Base-by-base conservation (phyloP, 2,113 vertebrate species). In the Heliornis fulica region DNA sequence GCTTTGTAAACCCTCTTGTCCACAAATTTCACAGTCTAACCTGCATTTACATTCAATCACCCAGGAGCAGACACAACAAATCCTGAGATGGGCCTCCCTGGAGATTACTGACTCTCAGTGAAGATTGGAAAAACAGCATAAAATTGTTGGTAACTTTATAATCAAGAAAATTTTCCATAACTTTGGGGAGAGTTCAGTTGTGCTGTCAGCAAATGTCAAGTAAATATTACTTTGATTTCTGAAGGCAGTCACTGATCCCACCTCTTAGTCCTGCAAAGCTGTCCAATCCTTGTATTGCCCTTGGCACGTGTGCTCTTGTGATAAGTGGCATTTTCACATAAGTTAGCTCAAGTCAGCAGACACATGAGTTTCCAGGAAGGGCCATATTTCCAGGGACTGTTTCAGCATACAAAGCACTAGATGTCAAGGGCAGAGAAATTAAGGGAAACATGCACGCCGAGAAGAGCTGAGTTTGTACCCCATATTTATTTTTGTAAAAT, bases 181-280 rank as follows among this genome's bases (percentile, higher is more conserved):
- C 36, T 59, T 60, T 63, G 34, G 29, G 29, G 72, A 95, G 22
- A 87, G 38, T 51, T 89, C 87, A 43, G 22, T 54, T 87, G 13
- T 61, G 32, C 69, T 69, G 21, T 50, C 65, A 78, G 45, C 31
- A 88, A 87, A 93, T 57, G 41, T 28, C 59, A 93, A 61, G 66
- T 87, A 95, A 95, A 82, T 81, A 91, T 83, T 93, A 87, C 34
- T 92, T 91, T 77, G 40, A 36, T 71, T 81, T 85, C 86, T 13
- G 2, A 83, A 82, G 40, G 53, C 26, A 68, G 36, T 32, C 46
- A 75, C 59, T 84, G 36, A 70, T 90, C 85, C 31, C 54, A 83
- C 3, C 66, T 68, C 26, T 56, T 53, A 38, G 11, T 14, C 38
- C 36, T 77, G 45, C n/a, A 80, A 57, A 79, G 32, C 19, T 91